Evolutionary conservation across 2,113 vertebrate species (phyloP), one percentile per base, ranked within the genome.

Genomic region (Cyprinus carpio): DNA sequence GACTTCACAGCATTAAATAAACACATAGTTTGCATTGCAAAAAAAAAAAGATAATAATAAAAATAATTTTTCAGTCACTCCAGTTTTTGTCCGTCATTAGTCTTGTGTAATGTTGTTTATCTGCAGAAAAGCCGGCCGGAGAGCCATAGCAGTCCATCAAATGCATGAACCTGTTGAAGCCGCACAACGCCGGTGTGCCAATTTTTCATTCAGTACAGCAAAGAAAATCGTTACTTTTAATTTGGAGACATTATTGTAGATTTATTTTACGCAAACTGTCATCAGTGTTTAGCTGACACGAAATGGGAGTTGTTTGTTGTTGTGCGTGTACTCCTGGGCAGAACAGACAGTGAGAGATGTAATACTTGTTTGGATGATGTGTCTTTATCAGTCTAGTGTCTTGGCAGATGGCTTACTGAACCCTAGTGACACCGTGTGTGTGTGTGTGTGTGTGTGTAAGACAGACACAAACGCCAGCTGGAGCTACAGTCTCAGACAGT

Each of bases 321-420:
- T 71, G 62, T 69, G 51, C 46, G 8, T 72, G 62, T 58, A 13
- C 51, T 56, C 27, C 7, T 3, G 15, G 15, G 46, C 6, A 31
- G 18, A 11, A 78, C 25, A 51, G 64, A 49, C 79, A 49, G 25
- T 29, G 11, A 64, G 80, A 23, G 40, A 71, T 85, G 65, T 81
- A 46, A 85, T 10, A 27, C 49, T 56, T 69, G 34, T 85, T 37
- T 75, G 54, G 34, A 49, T 65, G 77, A 80, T 60, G 62, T 64
- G 64, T 78, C 71, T 71, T 85, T 71, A 85, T 69, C 43, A 71
- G 29, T 79, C 49, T 18, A 58, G 54, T 56, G 49, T 71, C 49
- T 71, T 46, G 27, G 78, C 84, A 85, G 84, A 85, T 74, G 75
- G 69, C 37, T 85, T 31, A 62, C 51, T 81, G 77, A 81, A 62